A percentile compares a stretch with the other conserved stretches of the same genome.
Conservation (phyloP, 2,888 invertebrate species). For the Drosophila barbarae region DNA sequence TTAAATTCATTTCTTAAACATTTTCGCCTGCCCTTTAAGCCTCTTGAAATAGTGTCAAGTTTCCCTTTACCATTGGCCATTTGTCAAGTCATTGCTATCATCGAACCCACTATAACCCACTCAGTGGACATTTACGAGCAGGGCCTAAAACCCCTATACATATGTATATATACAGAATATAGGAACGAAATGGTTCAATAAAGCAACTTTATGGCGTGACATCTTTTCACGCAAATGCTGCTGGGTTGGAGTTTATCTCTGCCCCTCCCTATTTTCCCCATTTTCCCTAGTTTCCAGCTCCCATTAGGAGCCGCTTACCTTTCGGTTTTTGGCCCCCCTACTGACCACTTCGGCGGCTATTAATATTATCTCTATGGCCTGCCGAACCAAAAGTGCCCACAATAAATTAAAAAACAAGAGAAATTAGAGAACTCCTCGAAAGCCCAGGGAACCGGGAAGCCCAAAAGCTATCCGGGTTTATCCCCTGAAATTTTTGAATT, state of each 20-base stretch:
- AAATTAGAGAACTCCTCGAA: conserved; percentile 44
- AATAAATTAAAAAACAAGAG: conserved; percentile 64
- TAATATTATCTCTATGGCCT: conserved; percentile 70
- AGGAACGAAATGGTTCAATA: conserved; percentile 63
- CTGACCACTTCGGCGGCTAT: conserved; percentile 63
- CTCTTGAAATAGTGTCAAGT: not conserved
- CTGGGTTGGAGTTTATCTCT: conserved; percentile 9
- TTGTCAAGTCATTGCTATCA: conserved; percentile 28
- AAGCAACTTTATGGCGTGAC: conserved; percentile 71
- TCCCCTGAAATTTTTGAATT: conserved; percentile 19
- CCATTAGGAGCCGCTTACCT: conserved; percentile 46
- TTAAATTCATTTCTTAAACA: not conserved
- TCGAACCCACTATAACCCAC: conserved; percentile 22
- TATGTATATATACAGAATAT: not conserved
- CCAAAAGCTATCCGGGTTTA: conserved; percentile 18
- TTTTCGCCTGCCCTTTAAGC: not conserved
- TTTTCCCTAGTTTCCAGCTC: not conserved
- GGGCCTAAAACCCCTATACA: conserved; percentile 15
- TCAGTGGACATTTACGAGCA: conserved; percentile 24
- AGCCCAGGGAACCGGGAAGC: conserved; percentile 6
- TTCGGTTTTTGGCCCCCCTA: conserved; percentile 14
- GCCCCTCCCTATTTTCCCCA: conserved; percentile 1
- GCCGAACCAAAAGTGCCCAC: conserved; percentile 62
- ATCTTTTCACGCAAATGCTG: conserved; percentile 61
- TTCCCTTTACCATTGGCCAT: conserved; percentile 1